Evolutionary conservation across 2,888 invertebrate genomes (phyloP).

Genomic region (Lissonota sp.): DNA sequence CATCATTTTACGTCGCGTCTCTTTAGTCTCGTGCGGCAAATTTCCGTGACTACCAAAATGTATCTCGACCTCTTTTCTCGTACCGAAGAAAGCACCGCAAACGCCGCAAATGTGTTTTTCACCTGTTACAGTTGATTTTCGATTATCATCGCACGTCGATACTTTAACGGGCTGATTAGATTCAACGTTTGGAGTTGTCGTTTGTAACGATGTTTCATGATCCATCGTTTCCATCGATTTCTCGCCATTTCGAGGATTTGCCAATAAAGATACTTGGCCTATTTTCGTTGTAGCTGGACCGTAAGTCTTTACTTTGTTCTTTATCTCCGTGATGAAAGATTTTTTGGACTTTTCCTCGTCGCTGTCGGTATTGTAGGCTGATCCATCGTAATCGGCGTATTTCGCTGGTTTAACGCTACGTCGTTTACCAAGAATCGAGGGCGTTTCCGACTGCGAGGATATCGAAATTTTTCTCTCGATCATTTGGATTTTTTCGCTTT

Average conservation of each 20-base stretch:
- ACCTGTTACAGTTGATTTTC: not conserved
- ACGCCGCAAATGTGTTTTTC: conserved; percentile 76
- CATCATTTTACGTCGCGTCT: conserved; percentile 78
- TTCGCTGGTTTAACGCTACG: conserved; percentile 70
- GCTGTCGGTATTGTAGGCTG: conserved; percentile 63
- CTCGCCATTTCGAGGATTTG: not conserved
- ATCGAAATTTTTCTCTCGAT: not conserved
- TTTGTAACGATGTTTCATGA: conserved; percentile 25
- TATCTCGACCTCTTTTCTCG: conserved; percentile 72
- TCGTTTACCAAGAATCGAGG: conserved; percentile 68
- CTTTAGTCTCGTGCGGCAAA: conserved; percentile 2
- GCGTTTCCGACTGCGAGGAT: not conserved
- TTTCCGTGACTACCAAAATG: conserved; percentile 74
- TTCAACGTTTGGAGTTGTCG: not conserved
- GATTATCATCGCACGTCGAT: not conserved
- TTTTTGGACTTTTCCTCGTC: conserved; percentile 19
- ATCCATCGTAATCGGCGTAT: conserved; percentile 74
- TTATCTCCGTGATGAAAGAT: too few relatives aligned
- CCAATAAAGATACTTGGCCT: not conserved
- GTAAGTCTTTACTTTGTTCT: conserved; percentile 46
- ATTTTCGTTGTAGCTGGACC: conserved; percentile 43
- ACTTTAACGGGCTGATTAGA: not conserved
- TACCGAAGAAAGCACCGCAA: conserved; percentile 73
- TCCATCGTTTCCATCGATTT: not conserved
- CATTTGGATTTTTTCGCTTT: too few relatives aligned